Conservation (phyloP, 2,888 invertebrate species). For the Endotricha flammealis region DNA sequence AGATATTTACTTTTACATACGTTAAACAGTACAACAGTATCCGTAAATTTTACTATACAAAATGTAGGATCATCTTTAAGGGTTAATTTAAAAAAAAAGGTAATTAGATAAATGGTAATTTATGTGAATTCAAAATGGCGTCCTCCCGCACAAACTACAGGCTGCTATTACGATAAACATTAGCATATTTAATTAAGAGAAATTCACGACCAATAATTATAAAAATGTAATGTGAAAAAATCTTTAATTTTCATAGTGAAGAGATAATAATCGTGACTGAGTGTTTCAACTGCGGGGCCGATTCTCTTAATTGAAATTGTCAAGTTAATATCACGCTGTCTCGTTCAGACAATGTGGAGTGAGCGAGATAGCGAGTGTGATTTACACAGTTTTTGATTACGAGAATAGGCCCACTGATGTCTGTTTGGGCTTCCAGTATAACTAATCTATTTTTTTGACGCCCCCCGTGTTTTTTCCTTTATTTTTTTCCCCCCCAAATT, state of each 20-base stretch:
- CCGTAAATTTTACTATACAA: too few species aligned
- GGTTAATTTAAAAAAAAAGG: too few species aligned
- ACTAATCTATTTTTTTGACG: constrained; percentile 59
- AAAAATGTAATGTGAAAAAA: constrained; percentile 66
- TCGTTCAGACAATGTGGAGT: too few species aligned
- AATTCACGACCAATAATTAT: constrained; percentile 77
- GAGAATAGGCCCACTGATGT: too few species aligned
- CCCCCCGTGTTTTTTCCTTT: constrained; percentile 28
- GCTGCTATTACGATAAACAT: constrained; percentile 53
- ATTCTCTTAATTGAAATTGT: too few species aligned
- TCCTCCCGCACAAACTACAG: constrained; percentile 36
- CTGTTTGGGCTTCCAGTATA: constrained; percentile 76
- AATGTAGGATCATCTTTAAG: too few species aligned
- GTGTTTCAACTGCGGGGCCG: constrained; percentile 66
- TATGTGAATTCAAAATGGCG: constrained; percentile 30
- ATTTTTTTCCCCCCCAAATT: constrained; percentile 15
- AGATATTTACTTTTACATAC: too few species aligned
- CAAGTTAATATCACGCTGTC: too few species aligned
- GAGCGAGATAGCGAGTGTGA: too few species aligned
- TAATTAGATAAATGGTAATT: too few species aligned
- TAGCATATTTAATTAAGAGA: constrained; percentile 62
- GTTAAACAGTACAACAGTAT: too few species aligned
- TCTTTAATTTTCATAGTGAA: constrained; percentile 66
- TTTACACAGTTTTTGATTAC: too few species aligned
- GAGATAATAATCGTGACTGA: constrained; percentile 72